Evolutionary conservation across 2,113 vertebrate species (phyloP), one percentile per base, ranked within the genome.

Genomic region (Pangasianodon gigas): DNA sequence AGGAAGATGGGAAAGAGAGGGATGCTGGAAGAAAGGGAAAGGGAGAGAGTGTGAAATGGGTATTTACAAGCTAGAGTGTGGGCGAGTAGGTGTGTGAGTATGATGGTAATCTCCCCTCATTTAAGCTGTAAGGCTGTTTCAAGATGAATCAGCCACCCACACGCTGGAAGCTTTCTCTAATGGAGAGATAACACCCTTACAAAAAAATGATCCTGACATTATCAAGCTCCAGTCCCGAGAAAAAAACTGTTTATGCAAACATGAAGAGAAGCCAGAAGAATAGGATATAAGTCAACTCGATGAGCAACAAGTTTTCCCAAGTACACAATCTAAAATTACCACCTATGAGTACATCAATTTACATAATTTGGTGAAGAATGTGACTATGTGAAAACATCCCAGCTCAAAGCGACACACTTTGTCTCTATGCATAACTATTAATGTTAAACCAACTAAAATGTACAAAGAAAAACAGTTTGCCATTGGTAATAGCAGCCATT

Each of bases 41-140:
- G 89, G 10, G 52, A 82, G 79, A 41, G 77, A 32, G 62, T 83
- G 79, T 88, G 87, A 84, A 84, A 62, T 82, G 87, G 32, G 79
- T 77, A 69, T 77, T 65, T 88, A 84, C 82, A 44, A 84, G 82
- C 82, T 60, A 26, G 51, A 37, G 54, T 89, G 69, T 89, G 69
- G 67, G 69, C 74, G 83, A 77, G 82, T 89, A 85, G 83, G 88
- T 89, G 69, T 75, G 69, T 44, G 88, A 77, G 83, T 85, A 84
- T 85, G 62, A 83, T 83, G 87, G 88, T 89, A 89, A 89, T 89
- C 80, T 84, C 87, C 80, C 87, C 62, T 89, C 87, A 89, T 89
- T 89, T 89, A 89, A 89, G 82, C 87, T 84, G 80, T 41, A 88
- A 48, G 79, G 80, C 87, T 74, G 87, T 89, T 89, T 74, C 80